Base-by-base conservation (phyloP, 1,140 invertebrate genomes). In the Piezodorus guildinii region DNA sequence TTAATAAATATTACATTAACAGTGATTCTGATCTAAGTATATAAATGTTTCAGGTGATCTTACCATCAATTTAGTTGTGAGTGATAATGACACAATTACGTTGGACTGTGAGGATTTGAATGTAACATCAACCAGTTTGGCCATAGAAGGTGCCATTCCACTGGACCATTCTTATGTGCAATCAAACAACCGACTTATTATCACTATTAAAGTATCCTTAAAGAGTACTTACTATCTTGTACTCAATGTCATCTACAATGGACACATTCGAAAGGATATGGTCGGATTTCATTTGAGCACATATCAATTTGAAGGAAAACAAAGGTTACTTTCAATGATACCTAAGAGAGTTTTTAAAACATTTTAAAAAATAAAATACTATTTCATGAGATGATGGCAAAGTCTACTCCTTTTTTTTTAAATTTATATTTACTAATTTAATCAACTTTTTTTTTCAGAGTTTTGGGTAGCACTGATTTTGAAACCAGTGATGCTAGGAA, bases 391-490 rank as follows among this genome's bases (percentile, higher is more conserved):
- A n/a, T n/a, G n/a, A n/a, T n/a, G n/a, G n/a, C n/a, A n/a, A n/a
- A n/a, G n/a, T n/a, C n/a, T n/a, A n/a, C n/a, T n/a, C n/a, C n/a
- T n/a, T n/a, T n/a, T n/a, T n/a, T n/a, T n/a, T n/a, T n/a, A n/a
- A n/a, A n/a, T n/a, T n/a, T n/a, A n/a, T n/a, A n/a, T n/a, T n/a
- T n/a, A n/a, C n/a, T n/a, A n/a, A n/a, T n/a, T n/a, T n/a, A n/a
- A n/a, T n/a, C n/a, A n/a, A n/a, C 17, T 49, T n/a, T 19, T 49
- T 10, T 49, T 49, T 71, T 23, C 66, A 90, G 88, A 73, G 90
- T 86, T 79, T 71, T 94, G 23, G 84, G 86, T 0, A 77, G 85
- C 0, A 94, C 91, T 0, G 91, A 96, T 71, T 93, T 96, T 70
- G 86, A 96, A 72, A 79, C 90, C 0, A 88, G 83, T 0, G 82